Evolutionary conservation across 2,113 vertebrate genomes (phyloP), one percentile per base, ranked within the genome.

Genomic region (Maccullochella peelii): DNA sequence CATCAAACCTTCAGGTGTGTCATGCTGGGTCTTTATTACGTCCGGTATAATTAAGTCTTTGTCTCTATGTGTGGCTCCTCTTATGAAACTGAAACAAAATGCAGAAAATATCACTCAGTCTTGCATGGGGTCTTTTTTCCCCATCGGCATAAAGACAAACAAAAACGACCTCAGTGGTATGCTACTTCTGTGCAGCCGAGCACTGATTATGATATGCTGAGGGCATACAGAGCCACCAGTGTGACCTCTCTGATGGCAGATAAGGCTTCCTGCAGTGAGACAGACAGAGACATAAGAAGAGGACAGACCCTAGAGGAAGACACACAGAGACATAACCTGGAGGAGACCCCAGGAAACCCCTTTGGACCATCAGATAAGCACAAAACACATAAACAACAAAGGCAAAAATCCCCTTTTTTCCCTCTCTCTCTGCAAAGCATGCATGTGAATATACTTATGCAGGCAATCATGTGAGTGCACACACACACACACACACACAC

Each of bases 201-300:
- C 69, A n/a, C 38, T 69, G 54, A 68, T 79, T 62, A 54, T 62
- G 50, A 52, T 70, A 11, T 40, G 58, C 55, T 23, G 25, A 69
- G 38, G 14, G 49, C 65, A 38, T 2, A 52, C 69, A 78, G 76
- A 82, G 55, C 33, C 69, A 40, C 69, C 70, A 79, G 73, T 77
- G 67, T 80, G 74, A 79, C 47, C 77, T 71, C 79, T 79, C n/a
- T 30, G 85, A 82, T 87, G 79, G 69, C 76, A 79, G 90, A 90
- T 88, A 89, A 86, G 81, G 44, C 68, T 23, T 47, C 54, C 49
- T 62, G 68, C 67, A 40, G 30, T 0, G n/a, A 54, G 40, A 81
- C 66, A 59, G 55, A 69, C 62, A 14, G 25, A 69, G 82, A 61
- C 30, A 77, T 12, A 21, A 36, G 71, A 67, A 62, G 69, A 77